phyloP scores from a whole-genome alignment of 2,113 vertebrate species.

The Lophotis ruficrista region DNA sequence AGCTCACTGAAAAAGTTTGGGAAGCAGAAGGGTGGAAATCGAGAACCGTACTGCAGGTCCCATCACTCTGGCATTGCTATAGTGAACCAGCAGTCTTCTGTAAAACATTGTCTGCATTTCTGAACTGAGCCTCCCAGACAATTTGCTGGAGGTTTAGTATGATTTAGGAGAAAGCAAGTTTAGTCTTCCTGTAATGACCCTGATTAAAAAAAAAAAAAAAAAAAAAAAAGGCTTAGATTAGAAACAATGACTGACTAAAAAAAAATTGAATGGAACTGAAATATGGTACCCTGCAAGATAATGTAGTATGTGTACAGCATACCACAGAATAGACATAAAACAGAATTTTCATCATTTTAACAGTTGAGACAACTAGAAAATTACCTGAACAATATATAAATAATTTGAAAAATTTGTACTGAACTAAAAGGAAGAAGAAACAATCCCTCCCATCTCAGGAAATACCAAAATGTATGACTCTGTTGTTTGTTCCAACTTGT shows the following conservation, averaged over 20 bases:
- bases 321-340: background rate
- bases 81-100: background rate
- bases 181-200: background rate
- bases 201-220: background rate
- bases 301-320: background rate
- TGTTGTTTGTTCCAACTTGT: background rate
- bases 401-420: background rate
- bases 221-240: background rate
- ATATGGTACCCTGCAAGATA: background rate
- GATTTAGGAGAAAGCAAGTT: background rate
- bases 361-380: background rate
- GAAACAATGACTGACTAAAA: background rate
- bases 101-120: background rate
- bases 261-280: background rate
- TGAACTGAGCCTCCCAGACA: background rate
- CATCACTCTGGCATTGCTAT: background rate
- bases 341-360: background rate
- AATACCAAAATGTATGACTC: background rate
- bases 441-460: background rate
- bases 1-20: background rate
- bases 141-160: background rate
- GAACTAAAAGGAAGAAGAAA: slow-evolving; percentile 6
- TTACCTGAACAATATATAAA: background rate
- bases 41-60: background rate
- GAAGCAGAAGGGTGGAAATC: background rate